These are phyloP conservation scores for Drosophila nasuta DNA, from an alignment of 1,140 invertebrate species.

Conservation along the genomic window DNA sequence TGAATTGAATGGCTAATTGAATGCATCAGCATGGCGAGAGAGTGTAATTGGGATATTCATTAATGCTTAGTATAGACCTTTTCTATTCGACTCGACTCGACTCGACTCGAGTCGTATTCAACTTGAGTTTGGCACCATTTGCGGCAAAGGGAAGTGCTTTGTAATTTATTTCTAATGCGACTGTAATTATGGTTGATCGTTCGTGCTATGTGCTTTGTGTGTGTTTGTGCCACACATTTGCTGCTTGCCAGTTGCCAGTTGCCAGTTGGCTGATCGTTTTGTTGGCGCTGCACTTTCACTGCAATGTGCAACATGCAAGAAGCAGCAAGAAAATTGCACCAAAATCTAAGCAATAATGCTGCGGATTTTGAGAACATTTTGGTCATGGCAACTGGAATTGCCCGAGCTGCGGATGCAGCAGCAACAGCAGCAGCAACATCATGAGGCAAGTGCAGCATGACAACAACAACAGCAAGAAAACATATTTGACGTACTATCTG, in stretches of 20 bases:
- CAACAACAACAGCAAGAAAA: constrained; percentile 17
- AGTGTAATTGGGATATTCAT: background rate
- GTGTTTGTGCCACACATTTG: too few species aligned
- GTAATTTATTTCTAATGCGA: constrained; percentile 5
- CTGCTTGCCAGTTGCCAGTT: too few species aligned
- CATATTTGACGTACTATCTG: constrained; percentile 66
- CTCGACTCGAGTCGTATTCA: background rate
- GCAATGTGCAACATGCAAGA: constrained; percentile 17
- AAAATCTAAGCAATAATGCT: constrained; percentile 62
- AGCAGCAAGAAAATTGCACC: constrained; percentile 28
- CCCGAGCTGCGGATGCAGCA: constrained; percentile 57
- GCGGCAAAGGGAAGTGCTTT: constrained; percentile 1
- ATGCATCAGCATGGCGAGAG: background rate
- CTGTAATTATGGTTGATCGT: background rate
- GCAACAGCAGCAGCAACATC: constrained; percentile 8
- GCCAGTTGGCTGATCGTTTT: background rate
- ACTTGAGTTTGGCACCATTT: background rate
- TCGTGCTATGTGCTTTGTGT: background rate
- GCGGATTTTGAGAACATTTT: constrained; percentile 72
- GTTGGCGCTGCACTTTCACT: constrained; percentile 42
- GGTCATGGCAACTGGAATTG: constrained; percentile 74
- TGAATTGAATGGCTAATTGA: background rate
- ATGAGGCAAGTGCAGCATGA: constrained; percentile 22
- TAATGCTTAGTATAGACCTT: background rate
- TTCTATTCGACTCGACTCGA: background rate